Percentiles rank a stretch among this genome's conserved stretches.
These are phyloP conservation scores for Melanotaenia pygmaea DNA, from an alignment of 2,797 vertebrate species.

Conservation along the genomic window DNA sequence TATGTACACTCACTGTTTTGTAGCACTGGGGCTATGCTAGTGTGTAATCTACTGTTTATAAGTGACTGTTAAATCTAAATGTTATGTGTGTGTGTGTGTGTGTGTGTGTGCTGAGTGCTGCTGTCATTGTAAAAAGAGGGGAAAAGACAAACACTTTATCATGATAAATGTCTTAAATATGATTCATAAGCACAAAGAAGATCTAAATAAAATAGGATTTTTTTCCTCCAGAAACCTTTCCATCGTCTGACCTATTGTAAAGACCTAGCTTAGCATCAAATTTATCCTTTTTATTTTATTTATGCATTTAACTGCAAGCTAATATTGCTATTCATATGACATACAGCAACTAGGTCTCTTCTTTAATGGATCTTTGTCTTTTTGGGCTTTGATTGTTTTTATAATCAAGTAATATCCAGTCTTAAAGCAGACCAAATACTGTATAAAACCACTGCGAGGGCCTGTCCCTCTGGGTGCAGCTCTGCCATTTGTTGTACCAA, in stretches of 20 bases:
- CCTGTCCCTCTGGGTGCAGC: slow-evolving; percentile 9
- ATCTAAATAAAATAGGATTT: background rate
- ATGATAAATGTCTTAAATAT: slow-evolving; percentile 2
- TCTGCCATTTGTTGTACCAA: slow-evolving; percentile 9
- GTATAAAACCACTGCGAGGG: background rate
- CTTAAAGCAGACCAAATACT: slow-evolving; percentile 6
- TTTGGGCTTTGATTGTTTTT: slow-evolving; percentile 19
- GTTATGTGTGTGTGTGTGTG: background rate
- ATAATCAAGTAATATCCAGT: slow-evolving; percentile 25
- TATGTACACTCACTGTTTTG: background rate
- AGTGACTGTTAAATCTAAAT: background rate
- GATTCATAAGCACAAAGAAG: background rate
- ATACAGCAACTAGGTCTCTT: background rate
- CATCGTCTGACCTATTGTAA: background rate
- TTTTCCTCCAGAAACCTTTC: background rate
- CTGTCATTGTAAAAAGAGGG: background rate
- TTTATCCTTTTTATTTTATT: slow-evolving; percentile 1
- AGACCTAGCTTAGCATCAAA: background rate
- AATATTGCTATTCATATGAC: background rate
- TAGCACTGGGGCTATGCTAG: background rate
- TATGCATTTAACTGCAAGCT: background rate
- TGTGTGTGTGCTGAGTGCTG: background rate
- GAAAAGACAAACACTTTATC: background rate
- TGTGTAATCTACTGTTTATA: background rate
- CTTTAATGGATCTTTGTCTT: slow-evolving; percentile 23